Percentiles rank a stretch among this genome's conserved stretches.
phyloP scores from a whole-genome alignment of 2,888 invertebrate species.

The Anticlea derivata region DNA sequence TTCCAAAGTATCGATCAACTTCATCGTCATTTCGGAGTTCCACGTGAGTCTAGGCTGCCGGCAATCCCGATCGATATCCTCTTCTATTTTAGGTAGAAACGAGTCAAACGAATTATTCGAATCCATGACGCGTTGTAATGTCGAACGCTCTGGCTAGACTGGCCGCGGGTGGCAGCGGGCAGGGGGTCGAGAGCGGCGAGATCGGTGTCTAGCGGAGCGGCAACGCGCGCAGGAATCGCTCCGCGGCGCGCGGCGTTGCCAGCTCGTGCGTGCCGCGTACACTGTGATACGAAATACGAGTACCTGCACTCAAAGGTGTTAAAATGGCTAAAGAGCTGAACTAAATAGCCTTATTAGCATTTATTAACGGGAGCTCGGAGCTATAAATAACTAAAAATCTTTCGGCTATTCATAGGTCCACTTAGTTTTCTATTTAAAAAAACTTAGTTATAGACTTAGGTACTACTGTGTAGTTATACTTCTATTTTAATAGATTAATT shows the following conservation, averaged over 20 bases:
- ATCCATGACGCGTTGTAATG: constrained; percentile 65
- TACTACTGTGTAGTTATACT: too few species aligned
- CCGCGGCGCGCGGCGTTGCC: constrained; percentile 49
- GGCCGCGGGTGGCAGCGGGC: constrained; percentile 47
- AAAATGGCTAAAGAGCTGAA: constrained; percentile 52
- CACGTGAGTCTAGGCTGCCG: constrained; percentile 52
- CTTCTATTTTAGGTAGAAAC: constrained; percentile 64
- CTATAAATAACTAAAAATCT: constrained; percentile 46
- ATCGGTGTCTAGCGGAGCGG: constrained; percentile 67
- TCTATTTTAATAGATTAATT: too few species aligned
- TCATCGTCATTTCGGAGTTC: constrained; percentile 66
- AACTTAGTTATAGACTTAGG: too few species aligned
- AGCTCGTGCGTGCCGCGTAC: constrained; percentile 25
- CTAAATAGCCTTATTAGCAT: constrained; percentile 57
- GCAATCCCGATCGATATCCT: constrained; percentile 51
- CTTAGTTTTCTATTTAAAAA: too few species aligned
- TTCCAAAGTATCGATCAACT: constrained; percentile 63
- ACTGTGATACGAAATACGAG: constrained; percentile 37
- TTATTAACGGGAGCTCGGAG: constrained; percentile 49
- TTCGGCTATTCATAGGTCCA: background rate
- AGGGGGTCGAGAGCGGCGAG: constrained; percentile 60
- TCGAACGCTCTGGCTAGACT: constrained; percentile 75
- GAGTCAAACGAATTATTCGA: constrained; percentile 64
- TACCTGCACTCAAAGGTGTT: constrained; percentile 49
- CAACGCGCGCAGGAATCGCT: constrained; percentile 55